A percentile compares a stretch with the other conserved stretches of the same genome.
Conservation (phyloP, 2,797 vertebrate species). For the Allobates femoralis region DNA sequence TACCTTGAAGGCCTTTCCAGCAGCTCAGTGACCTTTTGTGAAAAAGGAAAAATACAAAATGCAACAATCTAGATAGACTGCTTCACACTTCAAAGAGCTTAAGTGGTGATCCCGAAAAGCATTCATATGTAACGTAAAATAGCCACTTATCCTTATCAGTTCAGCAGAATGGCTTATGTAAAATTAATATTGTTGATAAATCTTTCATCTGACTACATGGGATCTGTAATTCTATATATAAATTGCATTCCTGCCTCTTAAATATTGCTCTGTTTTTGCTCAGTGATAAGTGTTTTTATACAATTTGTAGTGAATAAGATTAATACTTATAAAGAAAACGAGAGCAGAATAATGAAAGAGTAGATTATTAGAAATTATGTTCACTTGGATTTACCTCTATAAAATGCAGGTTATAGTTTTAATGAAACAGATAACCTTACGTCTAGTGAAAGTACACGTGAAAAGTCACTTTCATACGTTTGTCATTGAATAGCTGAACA, state of each 20-base stretch:
- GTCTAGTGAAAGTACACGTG: not conserved
- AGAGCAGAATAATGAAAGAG: slow-evolving; percentile 8
- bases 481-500: not conserved
- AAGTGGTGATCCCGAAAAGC: slow-evolving; percentile 54
- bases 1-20: slow-evolving; percentile 51
- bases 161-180: slow-evolving; percentile 41
- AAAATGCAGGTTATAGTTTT: slow-evolving; percentile 2
- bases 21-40: slow-evolving; percentile 57
- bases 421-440: not conserved
- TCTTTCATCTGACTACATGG: slow-evolving; percentile 24
- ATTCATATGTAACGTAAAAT: slow-evolving; percentile 38
- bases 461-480: not conserved
- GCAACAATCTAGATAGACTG: slow-evolving; percentile 55
- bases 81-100: slow-evolving; percentile 50
- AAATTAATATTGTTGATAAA: slow-evolving; percentile 53
- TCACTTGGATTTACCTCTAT: not conserved
- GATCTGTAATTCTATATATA: not conserved
- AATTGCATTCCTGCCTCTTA: slow-evolving; percentile 1
- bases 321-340: slow-evolving; percentile 7
- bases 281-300: slow-evolving; percentile 17
- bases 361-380: slow-evolving; percentile 16
- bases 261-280: not conserved
- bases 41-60: slow-evolving; percentile 50
- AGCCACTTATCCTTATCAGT: slow-evolving; percentile 29
- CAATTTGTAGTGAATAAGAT: slow-evolving; percentile 26